phyloP scores from a whole-genome alignment of 2,888 invertebrate species.

The Lasioglossum oenotherae region DNA sequence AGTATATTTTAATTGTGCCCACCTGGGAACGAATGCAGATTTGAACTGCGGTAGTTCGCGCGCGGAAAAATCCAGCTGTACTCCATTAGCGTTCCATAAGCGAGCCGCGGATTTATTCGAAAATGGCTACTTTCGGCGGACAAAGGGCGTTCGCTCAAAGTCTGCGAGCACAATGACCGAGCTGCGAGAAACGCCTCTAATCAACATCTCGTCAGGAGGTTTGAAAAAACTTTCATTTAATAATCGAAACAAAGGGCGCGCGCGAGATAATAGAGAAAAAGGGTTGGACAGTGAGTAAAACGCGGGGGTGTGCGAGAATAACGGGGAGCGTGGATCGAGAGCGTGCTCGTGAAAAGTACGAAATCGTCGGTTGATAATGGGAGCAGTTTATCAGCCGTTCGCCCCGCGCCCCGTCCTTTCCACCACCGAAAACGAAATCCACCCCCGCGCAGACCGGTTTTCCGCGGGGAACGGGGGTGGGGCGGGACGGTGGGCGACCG shows the following conservation, averaged over 20 bases:
- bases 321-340: slow-evolving; percentile 46
- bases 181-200: background rate
- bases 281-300: slow-evolving; percentile 22
- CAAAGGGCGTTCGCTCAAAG: background rate
- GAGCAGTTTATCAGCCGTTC: slow-evolving; percentile 80
- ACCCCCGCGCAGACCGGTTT: slow-evolving; percentile 54
- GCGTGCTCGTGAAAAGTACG: slow-evolving; percentile 78
- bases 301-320: background rate
- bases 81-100: background rate
- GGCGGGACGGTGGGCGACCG: background rate
- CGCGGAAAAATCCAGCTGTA: background rate
- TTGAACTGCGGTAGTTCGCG: background rate
- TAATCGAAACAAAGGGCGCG: background rate
- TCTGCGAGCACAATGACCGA: background rate
- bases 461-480: slow-evolving; percentile 45
- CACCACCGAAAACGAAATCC: slow-evolving; percentile 48
- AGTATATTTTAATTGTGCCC: slow-evolving; percentile 1
- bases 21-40: background rate
- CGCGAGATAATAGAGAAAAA: background rate
- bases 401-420: slow-evolving; percentile 28
- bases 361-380: slow-evolving; percentile 81
- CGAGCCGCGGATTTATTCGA: background rate
- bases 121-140: background rate
- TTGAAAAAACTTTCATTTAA: slow-evolving; percentile 8
- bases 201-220: slow-evolving; percentile 3